A percentile compares a stretch with the other conserved stretches of the same genome.
These are phyloP conservation scores for Myxocyprinus asiaticus DNA, from an alignment of 2,113 vertebrate genomes.

Conservation along the genomic window DNA sequence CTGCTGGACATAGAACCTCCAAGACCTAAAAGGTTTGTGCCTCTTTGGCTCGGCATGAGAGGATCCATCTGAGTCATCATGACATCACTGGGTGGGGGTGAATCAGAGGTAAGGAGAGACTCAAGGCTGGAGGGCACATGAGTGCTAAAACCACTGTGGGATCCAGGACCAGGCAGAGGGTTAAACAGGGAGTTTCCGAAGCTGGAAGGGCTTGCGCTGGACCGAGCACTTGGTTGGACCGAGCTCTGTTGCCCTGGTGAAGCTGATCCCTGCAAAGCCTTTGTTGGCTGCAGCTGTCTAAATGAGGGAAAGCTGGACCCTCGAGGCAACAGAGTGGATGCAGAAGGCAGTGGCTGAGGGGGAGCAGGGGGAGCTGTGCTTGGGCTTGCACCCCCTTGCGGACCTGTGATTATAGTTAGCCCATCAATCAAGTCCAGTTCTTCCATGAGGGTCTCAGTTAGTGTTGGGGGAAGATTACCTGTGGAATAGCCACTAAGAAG, in stretches of 20 bases:
- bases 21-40: conserved; percentile 78
- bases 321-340: conserved; percentile 79
- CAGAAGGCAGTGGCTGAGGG: conserved; percentile 75
- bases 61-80: conserved; percentile 95
- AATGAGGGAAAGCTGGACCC: conserved; percentile 81
- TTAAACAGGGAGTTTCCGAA: conserved; percentile 91
- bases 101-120: conserved; percentile 89
- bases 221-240: conserved; percentile 63
- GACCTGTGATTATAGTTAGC: conserved; percentile 85
- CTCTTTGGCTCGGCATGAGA: conserved; percentile 82
- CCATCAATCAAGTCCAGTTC: conserved; percentile 94
- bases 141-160: conserved; percentile 65
- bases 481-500: conserved; percentile 79
- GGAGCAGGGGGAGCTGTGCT: conserved; percentile 77
- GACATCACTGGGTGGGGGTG: conserved; percentile 87
- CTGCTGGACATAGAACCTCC: conserved; percentile 75
- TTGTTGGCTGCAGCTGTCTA: conserved; percentile 65
- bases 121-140: conserved; percentile 86
- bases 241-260: conserved; percentile 59
- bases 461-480: conserved; percentile 85
- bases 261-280: conserved; percentile 61
- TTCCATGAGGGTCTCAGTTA: conserved; percentile 86
- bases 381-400: conserved; percentile 74
- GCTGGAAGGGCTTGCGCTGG: conserved; percentile 70
- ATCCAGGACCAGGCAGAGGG: conserved; percentile 68